These are phyloP conservation scores for Garrulus glandarius DNA, from an alignment of 2,797 vertebrate genomes.

Conservation along the genomic window DNA sequence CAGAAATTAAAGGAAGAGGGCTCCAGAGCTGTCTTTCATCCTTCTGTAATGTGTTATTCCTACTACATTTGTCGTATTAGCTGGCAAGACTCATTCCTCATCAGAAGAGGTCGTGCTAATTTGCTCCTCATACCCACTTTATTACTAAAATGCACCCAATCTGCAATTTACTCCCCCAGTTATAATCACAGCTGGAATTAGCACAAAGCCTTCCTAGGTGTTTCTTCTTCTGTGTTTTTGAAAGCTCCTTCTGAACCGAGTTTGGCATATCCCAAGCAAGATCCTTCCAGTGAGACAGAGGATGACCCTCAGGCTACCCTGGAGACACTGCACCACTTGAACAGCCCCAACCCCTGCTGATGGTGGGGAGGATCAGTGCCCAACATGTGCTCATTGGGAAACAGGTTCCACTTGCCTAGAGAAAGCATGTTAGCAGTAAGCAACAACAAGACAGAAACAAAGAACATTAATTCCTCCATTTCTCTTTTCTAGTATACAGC, in stretches of 20 bases:
- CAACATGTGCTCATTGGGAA: background rate
- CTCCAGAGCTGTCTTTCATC: background rate
- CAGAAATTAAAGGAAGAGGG: background rate
- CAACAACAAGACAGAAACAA: background rate
- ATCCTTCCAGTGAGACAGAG: background rate
- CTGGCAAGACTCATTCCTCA: background rate
- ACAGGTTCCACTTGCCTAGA: background rate
- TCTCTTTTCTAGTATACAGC: background rate
- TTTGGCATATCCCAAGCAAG: background rate
- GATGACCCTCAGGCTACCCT: fast-evolving
- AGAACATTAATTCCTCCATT: background rate
- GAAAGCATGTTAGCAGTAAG: background rate
- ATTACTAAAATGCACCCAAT: background rate
- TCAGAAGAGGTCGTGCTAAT: background rate
- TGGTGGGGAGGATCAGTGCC: background rate
- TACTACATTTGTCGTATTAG: background rate
- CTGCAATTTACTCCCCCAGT: background rate
- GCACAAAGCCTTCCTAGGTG: background rate
- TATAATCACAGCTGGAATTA: background rate
- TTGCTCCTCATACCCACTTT: background rate
- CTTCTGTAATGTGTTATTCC: background rate
- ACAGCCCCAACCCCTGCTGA: background rate
- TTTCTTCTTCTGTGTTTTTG: background rate
- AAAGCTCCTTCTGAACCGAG: background rate
- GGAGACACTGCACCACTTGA: background rate